Evolutionary conservation across 2,888 invertebrate species (phyloP), one percentile per base, ranked within the genome.

Genomic region (Carpatolechia fugitivella): DNA sequence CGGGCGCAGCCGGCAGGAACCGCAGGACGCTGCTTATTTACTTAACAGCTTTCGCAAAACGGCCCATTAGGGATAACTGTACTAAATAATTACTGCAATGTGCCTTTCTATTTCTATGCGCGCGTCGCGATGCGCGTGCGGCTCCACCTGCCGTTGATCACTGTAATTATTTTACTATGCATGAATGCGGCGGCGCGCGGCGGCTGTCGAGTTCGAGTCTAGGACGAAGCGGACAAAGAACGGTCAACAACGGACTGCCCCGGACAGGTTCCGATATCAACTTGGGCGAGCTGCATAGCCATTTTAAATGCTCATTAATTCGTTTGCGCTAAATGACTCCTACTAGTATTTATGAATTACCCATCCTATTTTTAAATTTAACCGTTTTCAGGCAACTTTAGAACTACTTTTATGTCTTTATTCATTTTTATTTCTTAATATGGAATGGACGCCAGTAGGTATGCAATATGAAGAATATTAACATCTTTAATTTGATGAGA

Each of bases 41-140:
- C 88, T 85, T 78, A 83, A 86, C 89, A 90, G 89, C 89, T 87
- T 90, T 89, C 80, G 88, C 82, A 83, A 89, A 89, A 86, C 80
- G 85, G 72, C 87, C 88, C 84, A 90, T 90, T 90, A 90, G 77
- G 80, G 84, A 78, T 90, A 90, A 90, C 90, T 86, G 90, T 90
- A 88, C 84, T 82, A 85, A 89, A 90, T 89, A 90, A 90, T 90
- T 89, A 86, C 82, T 87, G 90, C 90, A 89, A 90, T 88, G 88
- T 88, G 90, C 79, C 86, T 89, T 87, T 88, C 90, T 90, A 88
- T 89, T 85, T 85, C 90, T 89, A 90, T 87, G 85, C 79, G 79
- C 67, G 61, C 61, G 63, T 65, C 65, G 66, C 64, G 59, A 58
- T 66, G 81, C 85, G 85, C 85, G 85, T 83, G 85, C 84, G 80